Base-by-base conservation (phyloP, 2,797 vertebrate species). In the Odontamblyopus lacepedii region DNA sequence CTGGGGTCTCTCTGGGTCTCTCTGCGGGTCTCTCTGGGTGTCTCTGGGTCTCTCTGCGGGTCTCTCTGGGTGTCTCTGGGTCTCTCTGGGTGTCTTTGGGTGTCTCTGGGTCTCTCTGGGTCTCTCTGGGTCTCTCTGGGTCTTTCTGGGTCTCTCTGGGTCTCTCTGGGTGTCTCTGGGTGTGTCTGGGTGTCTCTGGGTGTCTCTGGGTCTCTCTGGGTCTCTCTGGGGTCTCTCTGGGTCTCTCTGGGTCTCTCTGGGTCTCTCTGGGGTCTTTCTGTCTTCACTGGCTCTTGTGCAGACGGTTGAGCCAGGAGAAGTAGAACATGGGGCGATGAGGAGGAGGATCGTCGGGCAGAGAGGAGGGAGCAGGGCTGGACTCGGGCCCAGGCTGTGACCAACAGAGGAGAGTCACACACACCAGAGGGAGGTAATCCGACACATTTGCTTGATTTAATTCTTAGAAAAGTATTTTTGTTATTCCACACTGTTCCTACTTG, bases 221-320 rank as follows among this genome's bases (percentile, higher is more conserved):
- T 38, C 7, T 38, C 35, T 7, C 6, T 38, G 32, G 32, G 32
- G 32, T 32, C 5, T 32, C 32, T 5, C 32, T 32, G 32, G 32
- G 32, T n/a, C n/a, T n/a, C n/a, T n/a, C n/a, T n/a, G n/a, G n/a
- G 32, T 32, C 5, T 32, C 32, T 4, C 32, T 32, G 32, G 35
- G 35, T n/a, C 35, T 38, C 35, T 38, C 61, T 48, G 3, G n/a
- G n/a, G 5, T 0, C 19, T 2, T 13, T 57, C 55, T 70, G 60
- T 71, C 6, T 1, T 59, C 63, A 85, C 69, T 88, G 89, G 78
- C 82, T 87, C 73, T 85, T 88, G 66, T 82, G 65, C 72, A 85
- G 63, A 6, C 79, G 71, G 50, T 84, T 90, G 5, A 92, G 72
- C 87, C 90, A 90, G 50, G 86, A 92, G 83, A 91, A 89, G 74